Conservation (phyloP, 2,888 invertebrate genomes). For the Watsonalla binaria region DNA sequence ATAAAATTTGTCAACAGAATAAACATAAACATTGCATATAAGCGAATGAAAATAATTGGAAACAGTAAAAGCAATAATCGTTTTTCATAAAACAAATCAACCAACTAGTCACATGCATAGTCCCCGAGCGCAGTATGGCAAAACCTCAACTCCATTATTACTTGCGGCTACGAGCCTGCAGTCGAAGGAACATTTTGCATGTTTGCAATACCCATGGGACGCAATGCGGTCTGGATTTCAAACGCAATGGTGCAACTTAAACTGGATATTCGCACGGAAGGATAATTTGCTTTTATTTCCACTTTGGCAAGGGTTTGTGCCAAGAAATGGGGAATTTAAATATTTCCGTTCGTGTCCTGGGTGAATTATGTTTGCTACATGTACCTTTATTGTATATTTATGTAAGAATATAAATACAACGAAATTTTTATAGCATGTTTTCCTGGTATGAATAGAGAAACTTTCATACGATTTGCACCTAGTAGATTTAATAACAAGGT, state of each 20-base stretch:
- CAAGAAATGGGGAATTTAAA: neutral
- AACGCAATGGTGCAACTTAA: conserved; percentile 4
- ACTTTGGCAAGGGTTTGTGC: neutral
- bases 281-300: conserved; percentile 1
- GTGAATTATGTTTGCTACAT: neutral
- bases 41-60: too few relatives aligned
- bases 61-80: too few relatives aligned
- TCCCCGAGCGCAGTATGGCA: neutral
- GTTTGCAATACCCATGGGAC: conserved; percentile 16
- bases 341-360: neutral
- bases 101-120: too few relatives aligned
- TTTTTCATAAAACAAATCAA: too few relatives aligned
- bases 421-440: neutral
- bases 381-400: neutral
- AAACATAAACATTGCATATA: too few relatives aligned
- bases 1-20: too few relatives aligned
- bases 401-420: neutral
- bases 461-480: too few relatives aligned
- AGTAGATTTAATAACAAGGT: too few relatives aligned
- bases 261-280: conserved; percentile 3
- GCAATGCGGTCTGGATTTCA: conserved; percentile 14
- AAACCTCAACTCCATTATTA: neutral
- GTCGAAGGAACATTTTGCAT: conserved; percentile 22
- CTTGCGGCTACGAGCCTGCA: conserved; percentile 6
- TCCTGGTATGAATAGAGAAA: neutral